phyloP scores from a whole-genome alignment of 2,888 invertebrate genomes.

The Diarsia dahlii region DNA sequence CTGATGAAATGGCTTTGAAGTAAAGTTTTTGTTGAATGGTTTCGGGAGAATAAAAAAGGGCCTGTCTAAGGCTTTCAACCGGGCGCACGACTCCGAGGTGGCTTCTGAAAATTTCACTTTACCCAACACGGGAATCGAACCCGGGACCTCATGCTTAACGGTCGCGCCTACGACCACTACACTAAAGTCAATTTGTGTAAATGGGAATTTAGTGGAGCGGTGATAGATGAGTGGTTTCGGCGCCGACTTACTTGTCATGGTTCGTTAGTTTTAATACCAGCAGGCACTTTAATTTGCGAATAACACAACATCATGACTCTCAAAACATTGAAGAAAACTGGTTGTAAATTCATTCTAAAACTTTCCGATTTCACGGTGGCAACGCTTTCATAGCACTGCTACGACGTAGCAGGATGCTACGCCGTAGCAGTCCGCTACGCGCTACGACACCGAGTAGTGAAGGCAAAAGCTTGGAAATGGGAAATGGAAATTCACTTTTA shows the following conservation, averaged over 20 bases:
- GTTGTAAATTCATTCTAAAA: not conserved
- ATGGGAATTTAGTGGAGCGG: not conserved
- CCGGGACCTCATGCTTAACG: no score
- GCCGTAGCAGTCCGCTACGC: slow-evolving; percentile 24
- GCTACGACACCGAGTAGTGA: not conserved
- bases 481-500: no score
- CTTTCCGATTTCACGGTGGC: not conserved
- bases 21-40: not conserved
- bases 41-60: no score
- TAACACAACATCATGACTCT: no score
- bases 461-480: no score
- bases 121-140: no score
- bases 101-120: no score
- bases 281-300: not conserved
- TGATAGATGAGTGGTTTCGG: not conserved
- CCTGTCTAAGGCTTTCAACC: no score
- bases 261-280: not conserved
- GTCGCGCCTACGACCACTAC: no score
- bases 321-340: no score
- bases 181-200: no score
- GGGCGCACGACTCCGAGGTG: no score
- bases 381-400: slow-evolving; percentile 14
- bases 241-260: not conserved
- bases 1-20: not conserved
- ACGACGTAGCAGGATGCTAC: slow-evolving; percentile 26